These are phyloP conservation scores for Stictocephala bisonia DNA, from an alignment of 2,888 invertebrate genomes.

Conservation along the genomic window DNA sequence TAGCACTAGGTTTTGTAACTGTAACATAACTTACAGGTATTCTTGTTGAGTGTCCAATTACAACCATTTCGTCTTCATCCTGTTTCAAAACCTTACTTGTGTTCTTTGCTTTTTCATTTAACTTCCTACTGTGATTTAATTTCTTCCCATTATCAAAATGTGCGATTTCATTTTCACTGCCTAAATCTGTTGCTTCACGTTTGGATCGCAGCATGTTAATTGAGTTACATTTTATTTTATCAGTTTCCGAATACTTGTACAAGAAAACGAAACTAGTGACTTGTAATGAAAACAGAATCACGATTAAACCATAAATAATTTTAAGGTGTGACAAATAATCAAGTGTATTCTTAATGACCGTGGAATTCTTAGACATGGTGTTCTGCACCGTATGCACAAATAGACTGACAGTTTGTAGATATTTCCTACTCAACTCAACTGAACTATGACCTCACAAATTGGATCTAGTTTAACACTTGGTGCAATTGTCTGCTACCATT, in stretches of 20 bases:
- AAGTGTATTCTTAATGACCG: background rate
- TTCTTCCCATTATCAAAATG: background rate
- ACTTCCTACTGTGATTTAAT: slow-evolving; percentile 1
- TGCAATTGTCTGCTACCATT: background rate
- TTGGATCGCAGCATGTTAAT: background rate
- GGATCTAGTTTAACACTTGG: slow-evolving; percentile 2
- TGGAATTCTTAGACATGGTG: no score
- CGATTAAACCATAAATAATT: no score
- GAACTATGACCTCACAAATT: slow-evolving; percentile 21
- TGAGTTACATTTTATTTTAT: background rate
- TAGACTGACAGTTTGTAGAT: background rate
- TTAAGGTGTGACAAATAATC: no score
- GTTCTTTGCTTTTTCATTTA: background rate
- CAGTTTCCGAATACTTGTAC: background rate
- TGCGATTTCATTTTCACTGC: background rate
- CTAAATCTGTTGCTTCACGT: background rate
- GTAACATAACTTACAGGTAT: slow-evolving; percentile 23
- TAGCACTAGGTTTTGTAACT: no score
- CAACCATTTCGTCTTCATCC: slow-evolving; percentile 18
- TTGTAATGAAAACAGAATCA: no score
- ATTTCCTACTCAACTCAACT: background rate
- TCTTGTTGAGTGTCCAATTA: slow-evolving; percentile 20
- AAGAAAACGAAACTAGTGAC: background rate
- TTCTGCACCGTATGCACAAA: background rate
- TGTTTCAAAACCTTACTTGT: background rate